Evolutionary conservation across 2,113 vertebrate genomes (phyloP).

Genomic region (Otus sunia): DNA sequence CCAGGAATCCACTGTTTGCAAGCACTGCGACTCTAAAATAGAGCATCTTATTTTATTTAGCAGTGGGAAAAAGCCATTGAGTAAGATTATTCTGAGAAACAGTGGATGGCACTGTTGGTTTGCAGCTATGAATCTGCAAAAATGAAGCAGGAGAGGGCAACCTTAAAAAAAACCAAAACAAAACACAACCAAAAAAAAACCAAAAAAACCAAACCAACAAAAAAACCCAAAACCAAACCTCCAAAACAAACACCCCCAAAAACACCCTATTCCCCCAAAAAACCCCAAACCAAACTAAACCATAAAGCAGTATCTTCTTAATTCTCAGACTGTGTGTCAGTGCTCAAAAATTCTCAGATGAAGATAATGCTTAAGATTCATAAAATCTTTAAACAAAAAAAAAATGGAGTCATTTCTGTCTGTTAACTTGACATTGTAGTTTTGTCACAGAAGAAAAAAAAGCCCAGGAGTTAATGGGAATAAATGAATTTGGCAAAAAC

Average conservation of each 20-base stretch:
- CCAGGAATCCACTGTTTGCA: neutral
- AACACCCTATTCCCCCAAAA: fast-evolving
- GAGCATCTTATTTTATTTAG: neutral
- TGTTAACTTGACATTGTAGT: neutral
- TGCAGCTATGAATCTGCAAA: conserved; percentile 9
- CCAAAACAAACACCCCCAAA: fast-evolving
- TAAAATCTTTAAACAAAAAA: neutral
- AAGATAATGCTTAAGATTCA: neutral
- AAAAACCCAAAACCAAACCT: fast-evolving
- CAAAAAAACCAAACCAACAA: neutral
- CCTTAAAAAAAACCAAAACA: neutral
- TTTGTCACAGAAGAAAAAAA: neutral
- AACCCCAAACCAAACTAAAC: fast-evolving
- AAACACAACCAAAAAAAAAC: neutral
- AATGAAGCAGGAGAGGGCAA: neutral
- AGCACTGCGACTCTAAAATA: neutral
- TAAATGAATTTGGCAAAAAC: neutral
- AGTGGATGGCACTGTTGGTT: conserved; percentile 62
- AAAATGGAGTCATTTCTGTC: neutral
- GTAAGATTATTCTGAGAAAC: neutral
- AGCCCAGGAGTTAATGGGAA: neutral
- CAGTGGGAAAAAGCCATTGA: neutral
- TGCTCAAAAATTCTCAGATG: neutral
- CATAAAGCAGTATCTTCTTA: neutral
- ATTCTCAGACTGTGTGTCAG: neutral